These are phyloP conservation scores for Trilocha varians DNA, from an alignment of 2,888 invertebrate genomes.

Conservation along the genomic window DNA sequence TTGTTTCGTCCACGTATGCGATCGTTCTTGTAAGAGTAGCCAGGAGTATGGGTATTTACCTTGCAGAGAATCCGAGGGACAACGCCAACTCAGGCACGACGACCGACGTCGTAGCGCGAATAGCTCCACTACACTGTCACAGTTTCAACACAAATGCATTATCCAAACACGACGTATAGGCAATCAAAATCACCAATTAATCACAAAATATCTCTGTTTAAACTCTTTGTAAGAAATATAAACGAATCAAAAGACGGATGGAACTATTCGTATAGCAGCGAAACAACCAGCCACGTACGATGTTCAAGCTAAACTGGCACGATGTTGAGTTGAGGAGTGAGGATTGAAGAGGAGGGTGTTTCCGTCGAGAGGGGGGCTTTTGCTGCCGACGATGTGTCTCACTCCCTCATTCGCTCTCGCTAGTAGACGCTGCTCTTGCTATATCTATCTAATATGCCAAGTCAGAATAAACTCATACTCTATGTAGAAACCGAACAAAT, in stretches of 20 bases:
- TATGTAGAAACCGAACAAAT: too few relatives aligned
- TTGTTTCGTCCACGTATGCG: conserved; percentile 53
- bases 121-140: conserved; percentile 57
- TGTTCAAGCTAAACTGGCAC: conserved; percentile 50
- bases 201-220: conserved; percentile 29
- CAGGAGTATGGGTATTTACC: conserved; percentile 58
- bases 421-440: conserved; percentile 38
- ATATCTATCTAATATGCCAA: too few relatives aligned
- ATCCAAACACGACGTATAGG: conserved; percentile 27
- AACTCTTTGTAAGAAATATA: conserved; percentile 35
- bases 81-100: conserved; percentile 60
- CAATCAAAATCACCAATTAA: conserved; percentile 25
- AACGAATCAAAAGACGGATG: conserved; percentile 62
- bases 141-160: conserved; percentile 42
- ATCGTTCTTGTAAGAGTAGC: conserved; percentile 44
- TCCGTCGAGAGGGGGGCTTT: too few relatives aligned
- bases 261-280: conserved; percentile 22
- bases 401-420: conserved; percentile 37
- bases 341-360: conserved; percentile 36
- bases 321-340: conserved; percentile 30
- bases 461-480: too few relatives aligned
- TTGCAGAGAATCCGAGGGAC: conserved; percentile 57
- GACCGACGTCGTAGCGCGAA: conserved; percentile 48
- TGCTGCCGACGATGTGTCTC: conserved; percentile 18
- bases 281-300: conserved; percentile 29